These are phyloP conservation scores for Nematopogon swammerdamellus DNA, from an alignment of 2,888 invertebrate species.

Conservation along the genomic window DNA sequence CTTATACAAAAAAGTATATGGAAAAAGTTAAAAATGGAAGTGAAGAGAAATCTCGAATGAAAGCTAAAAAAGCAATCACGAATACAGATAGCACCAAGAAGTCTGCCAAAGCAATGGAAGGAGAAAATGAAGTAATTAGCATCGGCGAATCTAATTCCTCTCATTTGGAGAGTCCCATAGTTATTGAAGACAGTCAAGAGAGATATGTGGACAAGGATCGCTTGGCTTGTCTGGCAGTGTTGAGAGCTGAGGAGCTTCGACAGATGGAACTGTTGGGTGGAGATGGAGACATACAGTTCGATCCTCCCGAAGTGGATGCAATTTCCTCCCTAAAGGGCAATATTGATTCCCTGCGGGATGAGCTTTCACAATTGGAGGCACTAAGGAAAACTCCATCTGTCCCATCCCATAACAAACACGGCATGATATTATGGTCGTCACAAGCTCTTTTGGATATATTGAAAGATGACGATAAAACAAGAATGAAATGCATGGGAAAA, in stretches of 20 bases:
- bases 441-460: not conserved
- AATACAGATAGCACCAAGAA: too few relatives aligned
- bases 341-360: not conserved
- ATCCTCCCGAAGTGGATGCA: not conserved
- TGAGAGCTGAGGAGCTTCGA: conserved; percentile 19
- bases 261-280: too few relatives aligned
- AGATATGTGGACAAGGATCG: conserved; percentile 31
- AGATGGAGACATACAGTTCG: not conserved
- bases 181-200: conserved; percentile 29
- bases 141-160: too few relatives aligned
- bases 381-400: not conserved
- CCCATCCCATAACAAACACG: not conserved
- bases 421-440: not conserved
- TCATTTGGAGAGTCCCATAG: conserved; percentile 10
- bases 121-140: too few relatives aligned
- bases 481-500: too few relatives aligned
- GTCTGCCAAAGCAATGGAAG: too few relatives aligned
- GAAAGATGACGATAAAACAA: too few relatives aligned
- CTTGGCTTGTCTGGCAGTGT: conserved; percentile 29
- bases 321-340: not conserved
- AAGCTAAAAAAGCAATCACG: too few relatives aligned
- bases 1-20: too few relatives aligned
- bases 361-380: not conserved
- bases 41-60: too few relatives aligned
- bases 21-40: too few relatives aligned